A percentile compares a stretch with the other conserved stretches of the same genome.
These are phyloP conservation scores for Acanthopleura granulata DNA, from an alignment of 2,888 invertebrate genomes.

Conservation along the genomic window DNA sequence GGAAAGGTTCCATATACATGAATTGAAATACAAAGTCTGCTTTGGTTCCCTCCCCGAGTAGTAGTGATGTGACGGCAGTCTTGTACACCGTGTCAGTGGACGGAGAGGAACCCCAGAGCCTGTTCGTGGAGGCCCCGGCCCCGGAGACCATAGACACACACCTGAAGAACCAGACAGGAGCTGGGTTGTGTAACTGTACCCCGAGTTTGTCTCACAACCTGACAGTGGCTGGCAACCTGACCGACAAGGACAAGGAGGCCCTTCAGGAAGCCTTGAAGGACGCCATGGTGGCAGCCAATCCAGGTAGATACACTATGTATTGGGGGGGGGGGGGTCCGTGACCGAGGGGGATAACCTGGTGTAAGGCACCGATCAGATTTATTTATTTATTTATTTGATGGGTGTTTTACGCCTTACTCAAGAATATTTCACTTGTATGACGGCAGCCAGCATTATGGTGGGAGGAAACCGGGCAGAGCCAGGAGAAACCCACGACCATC, in stretches of 20 bases:
- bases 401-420: no score
- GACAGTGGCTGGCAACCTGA: not conserved
- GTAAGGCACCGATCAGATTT: no score
- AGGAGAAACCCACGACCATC: no score
- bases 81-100: not conserved
- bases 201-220: not conserved
- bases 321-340: not conserved
- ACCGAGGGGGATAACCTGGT: no score
- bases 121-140: not conserved
- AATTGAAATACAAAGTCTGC: no score
- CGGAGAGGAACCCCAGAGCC: not conserved
- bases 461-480: no score
- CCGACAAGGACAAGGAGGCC: not conserved
- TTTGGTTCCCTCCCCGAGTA: not conserved
- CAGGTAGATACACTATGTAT: not conserved
- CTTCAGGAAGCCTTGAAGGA: not conserved
- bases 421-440: no score
- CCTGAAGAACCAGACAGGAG: not conserved
- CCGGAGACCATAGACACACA: not conserved
- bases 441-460: no score
- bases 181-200: conserved; percentile 13
- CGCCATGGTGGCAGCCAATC: not conserved
- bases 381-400: no score
- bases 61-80: not conserved
- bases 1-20: no score